Evolutionary conservation across 2,797 vertebrate species (phyloP).

Genomic region (Fundulus diaphanus): DNA sequence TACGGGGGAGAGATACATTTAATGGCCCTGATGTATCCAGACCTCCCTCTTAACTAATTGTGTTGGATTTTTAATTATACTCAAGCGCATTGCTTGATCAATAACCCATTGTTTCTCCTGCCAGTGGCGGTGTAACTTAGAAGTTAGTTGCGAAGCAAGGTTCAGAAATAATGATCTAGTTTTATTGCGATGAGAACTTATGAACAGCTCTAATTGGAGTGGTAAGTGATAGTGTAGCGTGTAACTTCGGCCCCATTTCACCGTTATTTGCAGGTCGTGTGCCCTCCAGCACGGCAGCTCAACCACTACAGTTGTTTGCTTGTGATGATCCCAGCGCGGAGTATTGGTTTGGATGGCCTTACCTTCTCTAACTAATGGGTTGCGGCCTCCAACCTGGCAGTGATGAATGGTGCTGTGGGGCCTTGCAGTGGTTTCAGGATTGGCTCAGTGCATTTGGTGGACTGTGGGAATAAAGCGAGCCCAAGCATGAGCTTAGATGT

Average conservation of each 20-base stretch:
- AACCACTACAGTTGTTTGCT: conserved; percentile 1
- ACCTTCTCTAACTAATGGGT: conserved; percentile 61
- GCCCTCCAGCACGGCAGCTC: conserved; percentile 4
- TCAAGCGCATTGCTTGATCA: conserved; percentile 21
- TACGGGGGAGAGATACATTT: conserved; percentile 47
- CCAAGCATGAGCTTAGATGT: conserved; percentile 40
- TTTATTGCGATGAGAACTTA: conserved; percentile 1
- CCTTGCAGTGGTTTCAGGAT: conserved; percentile 56
- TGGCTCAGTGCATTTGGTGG: conserved; percentile 47
- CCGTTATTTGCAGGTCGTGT: too few species aligned
- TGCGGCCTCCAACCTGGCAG: conserved; percentile 57
- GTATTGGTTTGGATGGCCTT: conserved; percentile 43
- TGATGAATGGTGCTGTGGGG: conserved; percentile 68
- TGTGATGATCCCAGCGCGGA: conserved; percentile 36
- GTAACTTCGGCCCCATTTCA: conserved; percentile 12
- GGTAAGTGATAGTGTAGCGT: not conserved
- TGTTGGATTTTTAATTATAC: conserved; percentile 65
- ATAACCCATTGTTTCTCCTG: conserved; percentile 45
- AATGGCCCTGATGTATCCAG: conserved; percentile 54
- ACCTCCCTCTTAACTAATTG: conserved; percentile 55
- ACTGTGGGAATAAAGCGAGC: conserved; percentile 38
- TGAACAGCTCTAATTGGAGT: conserved; percentile 11
- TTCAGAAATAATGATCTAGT: not conserved
- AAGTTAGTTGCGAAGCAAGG: not conserved
- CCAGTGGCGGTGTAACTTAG: conserved; percentile 14